Percentiles rank a stretch among this genome's conserved stretches.
Conservation (phyloP, 2,888 invertebrate genomes). For the Xylota sylvarum region DNA sequence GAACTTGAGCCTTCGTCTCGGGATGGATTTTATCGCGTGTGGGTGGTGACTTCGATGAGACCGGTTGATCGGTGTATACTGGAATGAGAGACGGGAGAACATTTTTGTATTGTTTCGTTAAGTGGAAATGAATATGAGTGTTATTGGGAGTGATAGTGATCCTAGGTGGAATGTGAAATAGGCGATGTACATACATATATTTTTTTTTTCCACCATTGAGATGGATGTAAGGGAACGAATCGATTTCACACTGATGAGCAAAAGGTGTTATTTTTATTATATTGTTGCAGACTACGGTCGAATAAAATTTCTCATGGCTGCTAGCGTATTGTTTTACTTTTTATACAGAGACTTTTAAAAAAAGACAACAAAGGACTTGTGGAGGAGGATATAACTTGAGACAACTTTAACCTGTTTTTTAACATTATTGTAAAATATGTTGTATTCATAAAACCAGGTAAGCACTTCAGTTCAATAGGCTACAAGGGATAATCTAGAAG, state of each 20-base stretch:
- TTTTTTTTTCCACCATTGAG: conserved; percentile 1
- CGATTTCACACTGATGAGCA: conserved; percentile 49
- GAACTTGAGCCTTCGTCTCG: conserved; percentile 89
- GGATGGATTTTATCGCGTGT: conserved; percentile 92
- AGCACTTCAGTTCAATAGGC: background rate
- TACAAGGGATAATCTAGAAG: background rate
- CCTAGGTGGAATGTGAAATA: conserved; percentile 39
- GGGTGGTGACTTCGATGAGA: conserved; percentile 92
- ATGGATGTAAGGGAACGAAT: conserved; percentile 32
- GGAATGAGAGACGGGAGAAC: conserved; percentile 78
- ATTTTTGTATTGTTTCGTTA: conserved; percentile 47
- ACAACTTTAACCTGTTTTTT: background rate
- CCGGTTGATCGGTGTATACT: conserved; percentile 89
- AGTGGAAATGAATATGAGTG: conserved; percentile 58
- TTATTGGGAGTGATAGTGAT: conserved; percentile 65
- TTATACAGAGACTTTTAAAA: background rate
- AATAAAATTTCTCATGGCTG: conserved; percentile 8
- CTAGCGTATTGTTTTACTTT: conserved; percentile 3
- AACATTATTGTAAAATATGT: background rate
- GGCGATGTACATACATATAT: background rate
- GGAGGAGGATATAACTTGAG: background rate
- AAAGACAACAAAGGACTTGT: background rate
- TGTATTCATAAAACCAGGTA: background rate
- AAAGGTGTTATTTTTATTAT: conserved; percentile 1
- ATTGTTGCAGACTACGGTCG: background rate